Evolutionary conservation across 2,888 invertebrate genomes (phyloP).

Genomic region (Tenthredo notha): DNA sequence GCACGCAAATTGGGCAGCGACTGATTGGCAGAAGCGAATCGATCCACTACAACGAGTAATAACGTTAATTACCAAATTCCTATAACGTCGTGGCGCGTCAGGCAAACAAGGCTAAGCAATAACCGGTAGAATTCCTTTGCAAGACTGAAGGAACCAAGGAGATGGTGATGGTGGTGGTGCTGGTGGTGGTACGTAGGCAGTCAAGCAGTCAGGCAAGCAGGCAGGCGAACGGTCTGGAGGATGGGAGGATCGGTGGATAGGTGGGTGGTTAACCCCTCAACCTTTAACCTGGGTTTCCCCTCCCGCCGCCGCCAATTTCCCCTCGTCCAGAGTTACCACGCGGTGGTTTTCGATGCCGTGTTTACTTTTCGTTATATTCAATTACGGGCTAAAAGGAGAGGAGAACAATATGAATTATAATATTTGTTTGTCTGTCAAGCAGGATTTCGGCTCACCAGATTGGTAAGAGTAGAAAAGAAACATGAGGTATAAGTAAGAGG

Average conservation of each 20-base stretch:
- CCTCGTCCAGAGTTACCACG: constrained; percentile 17
- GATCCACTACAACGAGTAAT: constrained; percentile 53
- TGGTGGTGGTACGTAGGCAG: constrained; percentile 41
- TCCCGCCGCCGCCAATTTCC: constrained; percentile 40
- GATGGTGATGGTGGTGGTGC: constrained; percentile 25
- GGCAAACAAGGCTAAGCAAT: constrained; percentile 55
- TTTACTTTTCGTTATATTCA: constrained; percentile 78
- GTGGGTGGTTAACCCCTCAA: constrained; percentile 52
- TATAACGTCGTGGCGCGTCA: constrained; percentile 58
- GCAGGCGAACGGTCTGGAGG: constrained; percentile 18
- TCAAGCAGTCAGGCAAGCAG: constrained; percentile 21
- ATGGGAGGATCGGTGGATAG: constrained; percentile 42
- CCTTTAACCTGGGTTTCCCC: constrained; percentile 45
- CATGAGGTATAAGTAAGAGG: neutral
- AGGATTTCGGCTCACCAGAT: neutral
- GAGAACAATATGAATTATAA: constrained; percentile 77
- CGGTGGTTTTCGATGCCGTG: constrained; percentile 60
- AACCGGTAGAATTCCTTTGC: constrained; percentile 53
- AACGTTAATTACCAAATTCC: constrained; percentile 64
- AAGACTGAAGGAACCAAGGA: constrained; percentile 49
- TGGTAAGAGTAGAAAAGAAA: neutral
- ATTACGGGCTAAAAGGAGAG: constrained; percentile 64
- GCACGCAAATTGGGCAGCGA: constrained; percentile 51
- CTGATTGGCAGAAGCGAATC: constrained; percentile 53
- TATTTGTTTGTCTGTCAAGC: constrained; percentile 74